Evolutionary conservation across 2,113 vertebrate genomes (phyloP).

Genomic region (Pelvicachromis taeniatus): DNA sequence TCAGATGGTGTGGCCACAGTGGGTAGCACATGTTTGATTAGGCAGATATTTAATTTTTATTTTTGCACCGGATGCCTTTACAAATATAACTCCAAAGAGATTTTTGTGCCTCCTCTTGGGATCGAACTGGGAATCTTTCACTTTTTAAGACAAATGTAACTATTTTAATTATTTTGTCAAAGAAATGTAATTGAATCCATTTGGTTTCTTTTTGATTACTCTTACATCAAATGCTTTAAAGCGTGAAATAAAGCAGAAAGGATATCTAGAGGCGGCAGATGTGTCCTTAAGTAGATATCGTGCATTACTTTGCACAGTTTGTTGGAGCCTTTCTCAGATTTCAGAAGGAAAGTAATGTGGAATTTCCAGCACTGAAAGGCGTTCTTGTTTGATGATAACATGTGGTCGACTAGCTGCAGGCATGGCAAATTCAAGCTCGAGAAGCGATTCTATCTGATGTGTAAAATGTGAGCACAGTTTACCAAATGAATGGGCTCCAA

Average conservation of each 20-base stretch:
- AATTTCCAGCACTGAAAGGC: not conserved
- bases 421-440: not conserved
- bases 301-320: not conserved
- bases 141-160: not conserved
- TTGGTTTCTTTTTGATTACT: not conserved
- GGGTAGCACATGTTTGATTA: not conserved
- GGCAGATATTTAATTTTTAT: not conserved
- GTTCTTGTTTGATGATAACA: not conserved
- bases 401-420: not conserved
- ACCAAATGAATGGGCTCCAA: not conserved
- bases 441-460: not conserved
- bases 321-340: not conserved
- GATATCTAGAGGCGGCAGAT: not conserved
- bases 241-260: not conserved
- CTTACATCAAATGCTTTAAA: not conserved
- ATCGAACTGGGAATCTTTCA: not conserved
- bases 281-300: not conserved
- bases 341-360: not conserved
- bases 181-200: not conserved
- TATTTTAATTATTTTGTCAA: not conserved
- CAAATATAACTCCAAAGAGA: not conserved
- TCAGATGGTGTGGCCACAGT: not conserved
- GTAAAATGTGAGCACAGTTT: not conserved
- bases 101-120: not conserved
- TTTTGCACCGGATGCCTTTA: not conserved